Evolutionary conservation across 2,888 invertebrate species (phyloP).

Genomic region (Sicus ferrugineus): DNA sequence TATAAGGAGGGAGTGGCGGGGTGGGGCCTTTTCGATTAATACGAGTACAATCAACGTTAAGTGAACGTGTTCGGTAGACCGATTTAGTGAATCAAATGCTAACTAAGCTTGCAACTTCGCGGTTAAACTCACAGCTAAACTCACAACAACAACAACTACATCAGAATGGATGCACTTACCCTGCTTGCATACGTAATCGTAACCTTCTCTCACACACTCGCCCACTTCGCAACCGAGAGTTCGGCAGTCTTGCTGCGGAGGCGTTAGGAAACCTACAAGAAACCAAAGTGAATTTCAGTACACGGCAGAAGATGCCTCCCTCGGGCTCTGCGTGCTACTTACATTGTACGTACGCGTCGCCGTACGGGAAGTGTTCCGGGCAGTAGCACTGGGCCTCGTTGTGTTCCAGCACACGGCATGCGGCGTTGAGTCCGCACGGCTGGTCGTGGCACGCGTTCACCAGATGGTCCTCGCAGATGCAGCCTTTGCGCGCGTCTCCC

Average conservation of each 20-base stretch:
- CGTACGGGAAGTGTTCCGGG: constrained; percentile 80
- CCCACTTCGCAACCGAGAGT: constrained; percentile 84
- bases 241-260: constrained; percentile 75
- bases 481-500: constrained; percentile 83
- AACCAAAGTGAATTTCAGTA: constrained; percentile 29
- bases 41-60: constrained; percentile 11
- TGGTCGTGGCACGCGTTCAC: constrained; percentile 81
- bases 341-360: constrained; percentile 88
- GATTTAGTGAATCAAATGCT: not conserved
- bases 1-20: not conserved
- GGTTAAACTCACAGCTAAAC: not conserved
- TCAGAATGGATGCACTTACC: constrained; percentile 57
- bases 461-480: constrained; percentile 74
- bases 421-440: constrained; percentile 83
- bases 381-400: constrained; percentile 83
- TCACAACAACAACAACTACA: not conserved
- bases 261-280: constrained; percentile 54
- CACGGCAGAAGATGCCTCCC: constrained; percentile 16
- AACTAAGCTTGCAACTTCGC: not conserved
- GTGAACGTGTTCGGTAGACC: not conserved
- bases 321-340: constrained; percentile 63
- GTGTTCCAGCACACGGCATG: constrained; percentile 75
- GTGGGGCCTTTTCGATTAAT: constrained; percentile 16
- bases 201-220: constrained; percentile 84
- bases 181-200: constrained; percentile 73